These are phyloP conservation scores for Ctenopoma kingsleyae DNA, from an alignment of 2,797 vertebrate species.

Conservation along the genomic window DNA sequence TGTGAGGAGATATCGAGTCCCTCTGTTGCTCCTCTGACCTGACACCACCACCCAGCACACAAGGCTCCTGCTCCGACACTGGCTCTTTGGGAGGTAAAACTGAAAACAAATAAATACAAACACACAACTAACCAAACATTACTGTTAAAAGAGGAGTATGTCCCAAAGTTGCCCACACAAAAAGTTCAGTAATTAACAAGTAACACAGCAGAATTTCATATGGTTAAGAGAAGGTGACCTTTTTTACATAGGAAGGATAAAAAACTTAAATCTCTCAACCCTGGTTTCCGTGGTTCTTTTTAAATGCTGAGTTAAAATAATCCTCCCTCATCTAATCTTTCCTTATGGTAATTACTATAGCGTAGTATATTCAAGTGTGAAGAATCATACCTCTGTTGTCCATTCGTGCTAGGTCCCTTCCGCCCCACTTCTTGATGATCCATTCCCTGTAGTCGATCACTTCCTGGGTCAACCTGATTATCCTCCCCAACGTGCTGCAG, in stretches of 20 bases:
- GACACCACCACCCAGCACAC: conserved; percentile 47
- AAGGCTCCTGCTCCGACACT: conserved; percentile 40
- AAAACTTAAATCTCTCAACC: background rate
- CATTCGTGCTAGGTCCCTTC: conserved; percentile 80
- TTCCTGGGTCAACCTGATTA: conserved; percentile 97
- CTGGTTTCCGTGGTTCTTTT: background rate
- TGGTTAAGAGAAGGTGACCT: background rate
- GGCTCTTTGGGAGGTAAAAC: conserved; percentile 68
- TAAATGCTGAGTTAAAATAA: background rate
- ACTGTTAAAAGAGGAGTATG: background rate
- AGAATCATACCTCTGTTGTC: conserved; percentile 85
- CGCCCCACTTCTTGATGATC: conserved; percentile 96
- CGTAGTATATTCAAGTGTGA: background rate
- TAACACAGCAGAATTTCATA: background rate
- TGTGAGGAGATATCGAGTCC: conserved; percentile 88
- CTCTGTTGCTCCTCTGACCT: conserved; percentile 86
- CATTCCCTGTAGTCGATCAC: conserved; percentile 97
- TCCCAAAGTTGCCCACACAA: background rate
- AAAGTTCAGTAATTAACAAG: background rate
- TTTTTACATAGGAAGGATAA: background rate
- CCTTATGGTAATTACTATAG: background rate
- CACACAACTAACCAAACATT: too few species aligned
- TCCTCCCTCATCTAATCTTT: background rate
- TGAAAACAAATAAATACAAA: background rate
- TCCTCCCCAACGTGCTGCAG: conserved; percentile 94